phyloP scores from a whole-genome alignment of 2,797 vertebrate species.

The Arnoldichthys spilopterus region DNA sequence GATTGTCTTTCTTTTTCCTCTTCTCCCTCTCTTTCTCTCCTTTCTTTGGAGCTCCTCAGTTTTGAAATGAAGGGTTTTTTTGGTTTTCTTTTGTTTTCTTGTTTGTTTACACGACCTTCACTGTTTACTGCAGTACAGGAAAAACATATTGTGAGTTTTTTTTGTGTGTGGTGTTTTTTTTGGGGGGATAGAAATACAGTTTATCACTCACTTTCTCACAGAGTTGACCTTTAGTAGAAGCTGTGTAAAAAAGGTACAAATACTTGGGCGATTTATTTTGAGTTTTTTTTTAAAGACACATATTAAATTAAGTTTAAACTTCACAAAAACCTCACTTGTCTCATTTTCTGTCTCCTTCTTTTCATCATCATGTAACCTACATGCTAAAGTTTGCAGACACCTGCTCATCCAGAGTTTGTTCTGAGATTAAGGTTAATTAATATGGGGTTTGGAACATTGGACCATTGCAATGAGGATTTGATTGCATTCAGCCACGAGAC shows the following conservation, averaged over 20 bases:
- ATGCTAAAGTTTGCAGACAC: background rate
- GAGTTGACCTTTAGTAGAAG: conserved; percentile 71
- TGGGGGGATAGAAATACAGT: conserved; percentile 27
- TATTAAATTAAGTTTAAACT: conserved; percentile 77
- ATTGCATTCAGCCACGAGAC: no score
- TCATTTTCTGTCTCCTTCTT: no score
- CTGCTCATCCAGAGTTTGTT: background rate
- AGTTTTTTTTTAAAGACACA: conserved; percentile 78
- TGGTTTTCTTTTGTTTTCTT: conserved; percentile 69
- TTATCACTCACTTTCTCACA: conserved; percentile 44
- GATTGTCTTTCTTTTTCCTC: background rate
- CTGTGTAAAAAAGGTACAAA: conserved; percentile 63
- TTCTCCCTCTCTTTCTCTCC: background rate
- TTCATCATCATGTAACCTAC: no score
- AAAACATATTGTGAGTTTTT: background rate
- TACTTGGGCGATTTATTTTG: conserved; percentile 49
- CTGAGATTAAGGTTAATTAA: background rate
- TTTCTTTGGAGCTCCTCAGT: conserved; percentile 67
- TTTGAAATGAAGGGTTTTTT: conserved; percentile 79
- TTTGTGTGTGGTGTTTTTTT: conserved; percentile 21
- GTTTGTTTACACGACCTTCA: conserved; percentile 54
- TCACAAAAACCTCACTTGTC: conserved; percentile 17
- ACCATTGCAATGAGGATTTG: no score
- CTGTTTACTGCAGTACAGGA: conserved; percentile 13
- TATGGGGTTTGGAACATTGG: no score